Conservation (phyloP, 1,140 invertebrate species). For the Notospermus geniculatus region DNA sequence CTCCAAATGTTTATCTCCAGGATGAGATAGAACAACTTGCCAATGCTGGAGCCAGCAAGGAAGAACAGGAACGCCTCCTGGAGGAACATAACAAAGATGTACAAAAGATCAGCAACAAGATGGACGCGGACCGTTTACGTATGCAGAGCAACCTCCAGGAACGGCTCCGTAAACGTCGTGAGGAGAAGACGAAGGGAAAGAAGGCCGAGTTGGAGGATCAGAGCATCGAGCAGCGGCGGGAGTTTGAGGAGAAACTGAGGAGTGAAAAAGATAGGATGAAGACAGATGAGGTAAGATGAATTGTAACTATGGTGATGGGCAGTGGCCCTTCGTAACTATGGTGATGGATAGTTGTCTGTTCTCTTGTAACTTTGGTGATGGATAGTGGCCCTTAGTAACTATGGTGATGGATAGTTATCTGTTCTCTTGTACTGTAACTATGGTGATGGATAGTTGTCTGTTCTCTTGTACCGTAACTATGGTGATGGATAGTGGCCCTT, state of each 20-base stretch:
- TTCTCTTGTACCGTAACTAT: too few species aligned
- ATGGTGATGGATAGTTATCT: too few species aligned
- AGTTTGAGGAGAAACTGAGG: slow-evolving; percentile 37
- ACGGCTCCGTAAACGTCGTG: slow-evolving; percentile 36
- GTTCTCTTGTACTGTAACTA: too few species aligned
- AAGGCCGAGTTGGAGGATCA: slow-evolving; percentile 36
- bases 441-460: too few species aligned
- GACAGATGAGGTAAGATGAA: slow-evolving; percentile 38
- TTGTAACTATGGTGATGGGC: too few species aligned
- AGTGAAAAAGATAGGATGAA: slow-evolving; percentile 38
- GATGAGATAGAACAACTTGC: slow-evolving; percentile 40
- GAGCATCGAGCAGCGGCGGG: slow-evolving; percentile 30
- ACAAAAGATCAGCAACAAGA: slow-evolving; percentile 41
- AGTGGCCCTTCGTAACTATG: too few species aligned
- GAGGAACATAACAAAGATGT: slow-evolving; percentile 43
- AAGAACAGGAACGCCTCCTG: slow-evolving; percentile 42
- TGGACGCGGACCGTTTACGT: slow-evolving; percentile 48
- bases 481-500: too few species aligned
- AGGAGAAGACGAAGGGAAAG: slow-evolving; percentile 38
- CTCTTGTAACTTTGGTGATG: too few species aligned
- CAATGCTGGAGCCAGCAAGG: slow-evolving; percentile 37
- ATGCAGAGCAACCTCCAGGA: slow-evolving; percentile 49
- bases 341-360: too few species aligned
- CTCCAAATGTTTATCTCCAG: slow-evolving; percentile 21
- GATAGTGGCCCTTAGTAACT: too few species aligned